These are phyloP conservation scores for Pseudochirops corinnae DNA, from an alignment of 2,797 vertebrate genomes.

Conservation along the genomic window DNA sequence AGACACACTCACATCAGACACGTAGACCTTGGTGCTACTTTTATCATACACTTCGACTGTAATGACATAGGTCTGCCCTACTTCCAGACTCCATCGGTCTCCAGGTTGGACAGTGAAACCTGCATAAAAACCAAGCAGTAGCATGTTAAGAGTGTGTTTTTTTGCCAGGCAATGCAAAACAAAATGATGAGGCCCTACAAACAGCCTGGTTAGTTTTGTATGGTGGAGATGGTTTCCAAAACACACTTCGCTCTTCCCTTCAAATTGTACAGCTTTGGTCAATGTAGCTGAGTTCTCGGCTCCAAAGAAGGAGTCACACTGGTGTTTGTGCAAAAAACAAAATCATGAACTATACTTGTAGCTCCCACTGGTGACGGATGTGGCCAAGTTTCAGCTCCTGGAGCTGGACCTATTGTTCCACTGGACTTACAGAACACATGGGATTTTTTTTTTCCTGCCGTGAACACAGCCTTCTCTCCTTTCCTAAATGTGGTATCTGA, in stretches of 20 bases:
- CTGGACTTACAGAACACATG: background rate
- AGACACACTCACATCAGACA: slow-evolving; percentile 82
- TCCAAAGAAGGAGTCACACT: slow-evolving; percentile 39
- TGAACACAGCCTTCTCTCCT: slow-evolving; percentile 43
- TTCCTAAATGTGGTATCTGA: slow-evolving; percentile 22
- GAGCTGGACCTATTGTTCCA: slow-evolving; percentile 1
- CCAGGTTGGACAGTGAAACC: slow-evolving; percentile 80
- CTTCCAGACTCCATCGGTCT: slow-evolving; percentile 82
- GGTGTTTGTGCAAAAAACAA: background rate
- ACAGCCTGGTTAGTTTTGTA: background rate
- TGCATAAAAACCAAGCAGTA: slow-evolving; percentile 65
- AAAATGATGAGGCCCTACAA: background rate
- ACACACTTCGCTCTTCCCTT: slow-evolving; percentile 1
- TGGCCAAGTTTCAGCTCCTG: slow-evolving; percentile 23
- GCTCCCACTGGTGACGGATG: background rate
- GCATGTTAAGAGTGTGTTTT: slow-evolving; percentile 27
- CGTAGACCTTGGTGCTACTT: slow-evolving; percentile 79
- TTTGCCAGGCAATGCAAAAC: slow-evolving; percentile 21
- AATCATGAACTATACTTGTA: slow-evolving; percentile 14
- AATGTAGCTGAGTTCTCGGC: slow-evolving; percentile 20
- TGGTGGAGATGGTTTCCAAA: slow-evolving; percentile 29
- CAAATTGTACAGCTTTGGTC: slow-evolving; percentile 12
- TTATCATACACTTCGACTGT: slow-evolving; percentile 82
- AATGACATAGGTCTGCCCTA: slow-evolving; percentile 73
- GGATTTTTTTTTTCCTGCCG: slow-evolving; percentile 3